Evolutionary conservation across 2,797 vertebrate genomes (phyloP).

Genomic region (Margarornis squamiger): DNA sequence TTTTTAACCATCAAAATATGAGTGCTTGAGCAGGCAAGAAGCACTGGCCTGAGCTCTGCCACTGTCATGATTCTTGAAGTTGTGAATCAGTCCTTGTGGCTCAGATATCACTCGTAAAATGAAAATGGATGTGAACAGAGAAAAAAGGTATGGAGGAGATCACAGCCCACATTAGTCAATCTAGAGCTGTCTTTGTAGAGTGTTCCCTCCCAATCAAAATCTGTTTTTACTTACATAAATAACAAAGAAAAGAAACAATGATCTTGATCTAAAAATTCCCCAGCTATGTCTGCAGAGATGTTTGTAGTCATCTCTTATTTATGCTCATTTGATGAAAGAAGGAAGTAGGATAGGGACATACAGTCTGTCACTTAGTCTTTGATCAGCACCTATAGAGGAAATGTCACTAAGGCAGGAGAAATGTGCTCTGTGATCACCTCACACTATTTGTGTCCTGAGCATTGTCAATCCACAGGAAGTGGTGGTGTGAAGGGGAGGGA

Average conservation of each 20-base stretch:
- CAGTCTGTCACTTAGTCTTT: constrained; percentile 4
- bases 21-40: not conserved
- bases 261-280: constrained; percentile 24
- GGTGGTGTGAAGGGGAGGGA: not conserved
- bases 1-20: not conserved
- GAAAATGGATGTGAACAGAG: not conserved
- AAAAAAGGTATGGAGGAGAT: not conserved
- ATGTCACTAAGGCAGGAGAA: not conserved
- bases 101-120: not conserved
- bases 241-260: not conserved
- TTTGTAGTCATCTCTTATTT: constrained; percentile 56
- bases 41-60: not conserved
- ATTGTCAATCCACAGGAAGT: accelerated
- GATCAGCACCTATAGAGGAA: not conserved
- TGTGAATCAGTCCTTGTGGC: not conserved
- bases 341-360: not conserved
- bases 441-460: not conserved
- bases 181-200: not conserved
- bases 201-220: not conserved
- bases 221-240: not conserved
- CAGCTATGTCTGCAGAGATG: not conserved
- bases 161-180: constrained; percentile 14
- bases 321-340: constrained; percentile 19
- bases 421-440: not conserved
- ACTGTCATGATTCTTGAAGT: not conserved